Evolutionary conservation across 2,888 invertebrate species (phyloP).

Genomic region (Brachyptera risi): DNA sequence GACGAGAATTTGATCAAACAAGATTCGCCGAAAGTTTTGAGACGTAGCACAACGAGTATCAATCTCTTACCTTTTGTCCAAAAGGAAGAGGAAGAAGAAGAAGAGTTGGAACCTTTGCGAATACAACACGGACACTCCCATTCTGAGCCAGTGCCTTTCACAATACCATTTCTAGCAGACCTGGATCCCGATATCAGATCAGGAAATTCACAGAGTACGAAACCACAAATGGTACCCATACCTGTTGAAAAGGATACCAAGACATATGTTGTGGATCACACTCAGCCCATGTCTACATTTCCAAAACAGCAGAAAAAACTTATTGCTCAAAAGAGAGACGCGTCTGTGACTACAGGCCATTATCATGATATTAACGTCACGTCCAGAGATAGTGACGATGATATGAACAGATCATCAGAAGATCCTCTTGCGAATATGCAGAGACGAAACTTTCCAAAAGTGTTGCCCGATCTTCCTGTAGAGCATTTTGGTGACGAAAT

Average conservation of each 20-base stretch:
- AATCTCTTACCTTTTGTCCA: conserved; percentile 42
- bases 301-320: conserved; percentile 27
- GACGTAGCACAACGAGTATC: conserved; percentile 29
- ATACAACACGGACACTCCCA: conserved; percentile 62
- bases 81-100: conserved; percentile 36
- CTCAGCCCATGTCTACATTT: conserved; percentile 22
- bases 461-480: conserved; percentile 65
- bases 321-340: conserved; percentile 41
- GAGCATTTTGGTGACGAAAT: conserved; percentile 8
- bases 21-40: conserved; percentile 6
- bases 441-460: conserved; percentile 78
- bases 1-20: conserved; percentile 18
- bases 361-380: conserved; percentile 69
- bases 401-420: conserved; percentile 56
- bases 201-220: conserved; percentile 6
- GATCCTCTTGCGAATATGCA: conserved; percentile 70
- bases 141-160: conserved; percentile 57
- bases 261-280: not conserved
- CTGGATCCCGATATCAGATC: not conserved
- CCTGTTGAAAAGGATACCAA: not conserved
- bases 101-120: conserved; percentile 37
- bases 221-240: conserved; percentile 17
- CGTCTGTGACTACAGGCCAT: conserved; percentile 33
- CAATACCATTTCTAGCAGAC: conserved; percentile 2
- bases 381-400: conserved; percentile 55